Evolutionary conservation across 2,113 vertebrate genomes (phyloP), one percentile per base, ranked within the genome.

Genomic region (Empidonax traillii): DNA sequence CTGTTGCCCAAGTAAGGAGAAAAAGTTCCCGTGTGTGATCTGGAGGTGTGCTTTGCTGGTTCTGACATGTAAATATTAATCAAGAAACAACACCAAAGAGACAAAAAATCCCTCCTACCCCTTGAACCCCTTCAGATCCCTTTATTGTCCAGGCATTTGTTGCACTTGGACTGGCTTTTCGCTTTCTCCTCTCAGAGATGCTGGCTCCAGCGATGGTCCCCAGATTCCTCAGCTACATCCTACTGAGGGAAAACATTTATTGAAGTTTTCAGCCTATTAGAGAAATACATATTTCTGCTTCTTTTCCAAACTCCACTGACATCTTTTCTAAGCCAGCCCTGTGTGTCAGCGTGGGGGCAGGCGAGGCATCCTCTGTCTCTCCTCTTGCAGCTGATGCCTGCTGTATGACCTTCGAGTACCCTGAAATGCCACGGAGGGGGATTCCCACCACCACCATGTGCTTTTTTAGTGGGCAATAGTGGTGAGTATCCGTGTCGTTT

Each of bases 171-270:
- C 90, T 65, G 84, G 78, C 61, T 94, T 58, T 86, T 87, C 6
- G 18, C 92, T 85, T 80, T 96, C 92, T 94, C 76, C 66, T 96
- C 95, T 96, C 77, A 62, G 85, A 93, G 81, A 25, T n/a, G 75
- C 88, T 97, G 96, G 93, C 95, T 96, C 58, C 74, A 87, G 84
- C 94, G 58, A 90, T 17, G 27, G 66, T 95, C 94, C 89, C 80
- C 68, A 92, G 96, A 97, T 97, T 97, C 96, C 95, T 93, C 82
- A 96, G 93, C 79, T 96, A 88, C 13, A 35, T 97, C 97, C 97
- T 87, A 97, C 96, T 96, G 97, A 97, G 97, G 78, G 58, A 97
- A 97, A 97, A 97, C 96, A 97, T 95, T 97, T 96, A 96, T 80
- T 89, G 96, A 97, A 96, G 92, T 90, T 88, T 96, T 96, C 82